Percentiles rank a stretch among this genome's conserved stretches.
Evolutionary conservation across 2,888 invertebrate species (phyloP).

Genomic region (Epinotia ramella): DNA sequence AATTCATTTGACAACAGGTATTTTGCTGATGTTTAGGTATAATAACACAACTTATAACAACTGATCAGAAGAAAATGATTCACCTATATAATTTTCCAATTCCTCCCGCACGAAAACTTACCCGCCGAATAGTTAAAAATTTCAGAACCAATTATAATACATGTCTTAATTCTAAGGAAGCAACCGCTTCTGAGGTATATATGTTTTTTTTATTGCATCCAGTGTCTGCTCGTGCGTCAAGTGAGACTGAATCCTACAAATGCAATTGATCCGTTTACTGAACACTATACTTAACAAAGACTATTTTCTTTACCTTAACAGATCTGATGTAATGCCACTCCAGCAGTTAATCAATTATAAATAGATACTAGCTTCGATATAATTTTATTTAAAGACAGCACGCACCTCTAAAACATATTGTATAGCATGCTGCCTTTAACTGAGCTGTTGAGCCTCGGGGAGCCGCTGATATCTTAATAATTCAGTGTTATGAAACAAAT

Average conservation of each 20-base stretch:
- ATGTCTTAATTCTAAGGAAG: slow-evolving; percentile 73
- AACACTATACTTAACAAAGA: slow-evolving; percentile 67
- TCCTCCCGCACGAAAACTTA: slow-evolving; percentile 11
- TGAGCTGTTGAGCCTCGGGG: slow-evolving; percentile 56
- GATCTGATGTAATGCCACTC: slow-evolving; percentile 79
- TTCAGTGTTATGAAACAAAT: not conserved
- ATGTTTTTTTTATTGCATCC: slow-evolving; percentile 66
- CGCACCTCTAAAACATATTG: slow-evolving; percentile 84
- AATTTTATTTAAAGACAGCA: slow-evolving; percentile 74
- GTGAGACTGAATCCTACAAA: slow-evolving; percentile 60
- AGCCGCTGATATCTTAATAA: not conserved
- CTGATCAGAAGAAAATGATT: too few relatives aligned
- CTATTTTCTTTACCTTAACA: slow-evolving; percentile 70
- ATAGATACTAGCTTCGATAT: slow-evolving; percentile 75
- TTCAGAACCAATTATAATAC: slow-evolving; percentile 61
- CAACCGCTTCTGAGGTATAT: slow-evolving; percentile 79
- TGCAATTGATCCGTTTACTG: slow-evolving; percentile 63
- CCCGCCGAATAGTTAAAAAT: slow-evolving; percentile 20
- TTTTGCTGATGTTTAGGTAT: too few relatives aligned
- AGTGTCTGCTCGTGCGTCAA: slow-evolving; percentile 61
- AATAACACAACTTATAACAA: too few relatives aligned
- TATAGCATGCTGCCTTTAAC: slow-evolving; percentile 78
- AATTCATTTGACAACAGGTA: too few relatives aligned
- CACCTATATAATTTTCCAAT: not conserved
- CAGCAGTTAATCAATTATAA: slow-evolving; percentile 58